These are phyloP conservation scores for Byasa hedistus DNA, from an alignment of 2,888 invertebrate species.

Conservation along the genomic window DNA sequence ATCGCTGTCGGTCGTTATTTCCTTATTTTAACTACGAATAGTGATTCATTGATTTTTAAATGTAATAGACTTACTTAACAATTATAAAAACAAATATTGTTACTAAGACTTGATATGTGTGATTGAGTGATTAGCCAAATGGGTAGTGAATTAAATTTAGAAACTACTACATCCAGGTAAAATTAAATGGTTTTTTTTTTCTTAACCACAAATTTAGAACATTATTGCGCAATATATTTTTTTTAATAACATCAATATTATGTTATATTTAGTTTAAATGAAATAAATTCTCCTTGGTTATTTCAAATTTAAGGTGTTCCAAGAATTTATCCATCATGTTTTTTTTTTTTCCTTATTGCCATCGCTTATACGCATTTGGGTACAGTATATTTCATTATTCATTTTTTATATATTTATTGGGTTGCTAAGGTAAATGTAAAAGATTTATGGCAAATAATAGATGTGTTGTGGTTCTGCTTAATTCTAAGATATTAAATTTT, in stretches of 20 bases:
- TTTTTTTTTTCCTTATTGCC: constrained; percentile 23
- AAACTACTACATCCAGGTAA: constrained; percentile 63
- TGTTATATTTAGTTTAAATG: not conserved
- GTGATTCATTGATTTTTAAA: constrained; percentile 8
- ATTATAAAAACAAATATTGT: constrained; percentile 55
- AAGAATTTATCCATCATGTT: constrained; percentile 28
- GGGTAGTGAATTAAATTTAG: constrained; percentile 68
- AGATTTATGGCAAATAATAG: not conserved
- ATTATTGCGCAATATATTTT: constrained; percentile 57
- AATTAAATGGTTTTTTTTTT: constrained; percentile 32
- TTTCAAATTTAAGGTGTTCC: constrained; percentile 29
- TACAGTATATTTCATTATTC: constrained; percentile 51
- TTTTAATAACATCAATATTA: not conserved
- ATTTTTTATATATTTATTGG: constrained; percentile 58
- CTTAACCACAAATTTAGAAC: constrained; percentile 29
- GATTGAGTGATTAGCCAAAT: constrained; percentile 50
- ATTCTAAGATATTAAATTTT: not conserved
- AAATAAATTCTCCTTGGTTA: constrained; percentile 1
- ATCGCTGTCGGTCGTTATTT: not conserved
- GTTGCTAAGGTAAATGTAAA: constrained; percentile 56
- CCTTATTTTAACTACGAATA: constrained; percentile 14
- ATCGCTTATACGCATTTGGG: constrained; percentile 44
- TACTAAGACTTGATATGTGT: constrained; percentile 40
- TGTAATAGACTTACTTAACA: constrained; percentile 23
- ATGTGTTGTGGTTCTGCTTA: not conserved